phyloP scores from a whole-genome alignment of 30 jellyfish, hydroid and myxozoan genomes.

The Aurelia sp. region DNA sequence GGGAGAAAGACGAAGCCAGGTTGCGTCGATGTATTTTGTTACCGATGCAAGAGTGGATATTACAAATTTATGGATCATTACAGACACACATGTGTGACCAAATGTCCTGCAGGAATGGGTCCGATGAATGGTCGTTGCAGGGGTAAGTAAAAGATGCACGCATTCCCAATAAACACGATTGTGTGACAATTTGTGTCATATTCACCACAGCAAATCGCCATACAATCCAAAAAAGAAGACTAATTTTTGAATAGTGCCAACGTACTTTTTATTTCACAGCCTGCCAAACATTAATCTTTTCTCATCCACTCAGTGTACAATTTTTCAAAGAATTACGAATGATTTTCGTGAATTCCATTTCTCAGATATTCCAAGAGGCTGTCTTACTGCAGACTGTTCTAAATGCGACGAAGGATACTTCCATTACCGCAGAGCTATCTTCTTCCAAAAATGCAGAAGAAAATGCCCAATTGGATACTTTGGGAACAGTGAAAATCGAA shows the following conservation, averaged over 20 bases:
- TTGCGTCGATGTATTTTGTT: conserved; percentile 46
- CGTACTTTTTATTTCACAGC: no score
- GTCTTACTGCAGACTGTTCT: conserved; percentile 47
- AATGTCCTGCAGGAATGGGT: conserved; percentile 48
- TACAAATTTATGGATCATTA: conserved; percentile 21
- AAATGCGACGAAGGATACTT: conserved; percentile 59
- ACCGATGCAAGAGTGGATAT: conserved; percentile 48
- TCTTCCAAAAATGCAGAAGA: conserved; percentile 38
- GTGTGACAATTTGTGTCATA: no score
- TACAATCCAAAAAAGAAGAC: no score
- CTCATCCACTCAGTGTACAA: no score
- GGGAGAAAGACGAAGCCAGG: conserved; percentile 29
- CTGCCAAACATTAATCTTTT: no score
- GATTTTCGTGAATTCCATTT: not conserved
- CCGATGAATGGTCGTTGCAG: conserved; percentile 40
- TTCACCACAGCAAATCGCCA: no score
- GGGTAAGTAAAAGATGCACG: conserved; percentile 16
- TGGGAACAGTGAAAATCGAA: conserved; percentile 16
- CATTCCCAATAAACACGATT: no score
- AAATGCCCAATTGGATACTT: conserved; percentile 51
- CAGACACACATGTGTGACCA: conserved; percentile 30
- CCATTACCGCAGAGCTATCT: conserved; percentile 17
- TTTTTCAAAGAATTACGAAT: no score
- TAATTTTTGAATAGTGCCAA: no score
- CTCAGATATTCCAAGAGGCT: conserved; percentile 59